phyloP scores from a whole-genome alignment of 2,888 invertebrate genomes.

The Philhelius pedissequus region DNA sequence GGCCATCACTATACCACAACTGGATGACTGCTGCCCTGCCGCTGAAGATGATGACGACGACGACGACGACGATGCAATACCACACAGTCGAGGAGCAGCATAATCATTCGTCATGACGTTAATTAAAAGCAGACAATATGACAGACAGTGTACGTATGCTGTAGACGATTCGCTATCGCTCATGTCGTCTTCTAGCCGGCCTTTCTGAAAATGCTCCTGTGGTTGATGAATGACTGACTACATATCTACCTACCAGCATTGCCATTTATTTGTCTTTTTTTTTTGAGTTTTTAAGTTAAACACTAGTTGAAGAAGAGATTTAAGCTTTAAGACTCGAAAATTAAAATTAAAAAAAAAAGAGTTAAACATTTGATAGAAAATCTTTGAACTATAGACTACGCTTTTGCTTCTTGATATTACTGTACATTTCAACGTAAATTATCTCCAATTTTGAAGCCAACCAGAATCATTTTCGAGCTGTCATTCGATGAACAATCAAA shows the following conservation, averaged over 20 bases:
- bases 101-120: constrained; percentile 58
- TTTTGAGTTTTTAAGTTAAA: not conserved
- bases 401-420: too few species aligned
- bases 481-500: too few species aligned
- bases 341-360: too few species aligned
- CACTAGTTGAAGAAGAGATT: not conserved
- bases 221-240: not conserved
- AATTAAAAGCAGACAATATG: constrained; percentile 56
- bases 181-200: not conserved
- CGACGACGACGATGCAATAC: not conserved
- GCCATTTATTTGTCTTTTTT: not conserved
- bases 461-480: too few species aligned
- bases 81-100: constrained; percentile 26
- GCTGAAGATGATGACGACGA: not conserved
- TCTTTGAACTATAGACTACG: too few species aligned
- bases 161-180: not conserved
- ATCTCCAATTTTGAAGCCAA: too few species aligned
- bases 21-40: not conserved
- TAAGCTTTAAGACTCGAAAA: not conserved
- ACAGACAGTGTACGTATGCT: constrained; percentile 18
- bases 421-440: too few species aligned
- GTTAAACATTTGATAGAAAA: too few species aligned
- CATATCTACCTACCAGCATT: not conserved
- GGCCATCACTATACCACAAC: constrained; percentile 18
- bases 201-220: not conserved